Conservation (phyloP, 2,113 vertebrate genomes). For the Menura novaehollandiae region DNA sequence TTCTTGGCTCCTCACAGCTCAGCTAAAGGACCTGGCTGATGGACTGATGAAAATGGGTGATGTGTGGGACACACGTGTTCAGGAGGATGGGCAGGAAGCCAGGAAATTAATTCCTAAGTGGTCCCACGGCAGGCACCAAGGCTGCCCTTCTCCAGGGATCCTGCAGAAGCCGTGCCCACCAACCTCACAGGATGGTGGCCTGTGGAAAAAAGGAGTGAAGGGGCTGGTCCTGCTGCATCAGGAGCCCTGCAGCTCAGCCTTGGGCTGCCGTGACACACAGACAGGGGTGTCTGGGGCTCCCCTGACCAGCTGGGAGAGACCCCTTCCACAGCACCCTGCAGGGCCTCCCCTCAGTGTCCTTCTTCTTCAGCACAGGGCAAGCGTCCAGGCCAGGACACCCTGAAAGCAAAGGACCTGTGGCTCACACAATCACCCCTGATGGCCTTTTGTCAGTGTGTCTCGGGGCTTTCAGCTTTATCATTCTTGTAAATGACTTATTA, state of each 20-base stretch:
- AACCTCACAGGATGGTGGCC: not conserved
- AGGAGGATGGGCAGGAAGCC: not conserved
- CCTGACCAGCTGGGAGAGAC: not conserved
- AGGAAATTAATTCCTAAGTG: not conserved
- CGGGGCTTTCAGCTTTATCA: not conserved
- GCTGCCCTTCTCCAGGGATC: not conserved
- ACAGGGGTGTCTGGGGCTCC: not conserved
- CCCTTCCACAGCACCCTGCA: not conserved
- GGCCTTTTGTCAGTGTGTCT: not conserved
- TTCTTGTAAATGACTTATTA: not conserved
- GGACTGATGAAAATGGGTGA: accelerated
- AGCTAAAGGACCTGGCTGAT: not conserved
- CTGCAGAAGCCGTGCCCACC: not conserved
- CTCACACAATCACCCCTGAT: not conserved
- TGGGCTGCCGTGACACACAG: not conserved
- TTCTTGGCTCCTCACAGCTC: not conserved
- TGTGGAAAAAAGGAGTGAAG: not conserved
- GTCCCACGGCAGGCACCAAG: not conserved
- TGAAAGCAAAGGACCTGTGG: not conserved
- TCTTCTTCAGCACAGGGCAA: not conserved
- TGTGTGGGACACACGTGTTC: accelerated
- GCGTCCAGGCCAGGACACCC: not conserved
- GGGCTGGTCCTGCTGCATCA: not conserved
- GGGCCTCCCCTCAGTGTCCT: not conserved
- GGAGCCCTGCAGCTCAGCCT: not conserved